Percentiles rank a stretch among this genome's conserved stretches.
phyloP scores from a whole-genome alignment of 2,888 invertebrate genomes.

The Xylota sylvarum region DNA sequence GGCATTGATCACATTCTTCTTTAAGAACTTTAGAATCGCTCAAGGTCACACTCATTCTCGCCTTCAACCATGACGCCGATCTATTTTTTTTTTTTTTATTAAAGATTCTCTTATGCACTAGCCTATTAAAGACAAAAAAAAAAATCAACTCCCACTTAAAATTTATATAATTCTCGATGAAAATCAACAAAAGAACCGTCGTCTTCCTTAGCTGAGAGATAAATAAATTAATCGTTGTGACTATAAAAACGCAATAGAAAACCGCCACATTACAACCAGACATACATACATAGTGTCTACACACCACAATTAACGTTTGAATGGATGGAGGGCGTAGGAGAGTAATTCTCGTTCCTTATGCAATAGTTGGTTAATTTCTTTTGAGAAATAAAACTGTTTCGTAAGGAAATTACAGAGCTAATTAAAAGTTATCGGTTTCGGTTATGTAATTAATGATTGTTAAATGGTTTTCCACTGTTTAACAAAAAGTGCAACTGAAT shows the following conservation, averaged over 20 bases:
- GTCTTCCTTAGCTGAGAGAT: not conserved
- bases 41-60: constrained; percentile 12
- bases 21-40: not conserved
- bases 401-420: not conserved
- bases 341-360: not conserved
- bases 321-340: not conserved
- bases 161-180: not conserved
- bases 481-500: not conserved
- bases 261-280: not conserved
- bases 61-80: constrained; percentile 1
- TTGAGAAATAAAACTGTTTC: not conserved
- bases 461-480: not conserved
- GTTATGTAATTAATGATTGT: not conserved
- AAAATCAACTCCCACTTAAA: constrained; percentile 19
- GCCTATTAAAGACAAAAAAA: not conserved
- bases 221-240: constrained; percentile 16
- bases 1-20: constrained; percentile 6
- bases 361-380: not conserved
- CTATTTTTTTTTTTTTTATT: not conserved
- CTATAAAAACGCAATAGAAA: constrained; percentile 4
- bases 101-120: not conserved
- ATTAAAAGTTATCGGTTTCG: not conserved
- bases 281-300: too few relatives aligned
- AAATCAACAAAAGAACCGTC: constrained; percentile 27
- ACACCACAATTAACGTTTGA: not conserved